These are phyloP conservation scores for Sterna hirundo DNA, from an alignment of 2,113 vertebrate genomes.

Conservation along the genomic window DNA sequence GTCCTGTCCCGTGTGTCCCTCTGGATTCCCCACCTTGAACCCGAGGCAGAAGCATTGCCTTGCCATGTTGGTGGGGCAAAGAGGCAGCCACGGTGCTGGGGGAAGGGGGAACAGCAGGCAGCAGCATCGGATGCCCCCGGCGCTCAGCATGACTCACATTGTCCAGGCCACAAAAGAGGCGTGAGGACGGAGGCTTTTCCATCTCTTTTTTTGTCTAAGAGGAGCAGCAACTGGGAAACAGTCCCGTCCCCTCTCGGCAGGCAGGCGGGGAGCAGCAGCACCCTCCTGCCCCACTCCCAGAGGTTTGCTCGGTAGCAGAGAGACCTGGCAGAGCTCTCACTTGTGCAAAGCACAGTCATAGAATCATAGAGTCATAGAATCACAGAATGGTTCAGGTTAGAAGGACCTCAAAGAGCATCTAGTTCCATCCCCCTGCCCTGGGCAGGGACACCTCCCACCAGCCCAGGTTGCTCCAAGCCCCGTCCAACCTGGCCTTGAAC, in stretches of 20 bases:
- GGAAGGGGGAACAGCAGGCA: background rate
- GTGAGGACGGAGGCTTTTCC: background rate
- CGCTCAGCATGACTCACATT: background rate
- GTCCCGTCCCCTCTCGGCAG: background rate
- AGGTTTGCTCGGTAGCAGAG: background rate
- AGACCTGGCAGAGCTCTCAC: background rate
- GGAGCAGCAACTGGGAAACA: background rate
- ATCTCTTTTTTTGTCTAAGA: background rate
- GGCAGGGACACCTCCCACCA: too few species aligned
- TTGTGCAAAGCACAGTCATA: too few species aligned
- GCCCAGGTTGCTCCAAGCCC: too few species aligned
- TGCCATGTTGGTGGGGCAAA: background rate
- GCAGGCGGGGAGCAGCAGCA: background rate
- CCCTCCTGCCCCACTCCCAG: background rate
- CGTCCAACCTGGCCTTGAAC: too few species aligned
- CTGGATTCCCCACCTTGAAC: background rate
- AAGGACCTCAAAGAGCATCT: too few species aligned
- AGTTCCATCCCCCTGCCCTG: too few species aligned
- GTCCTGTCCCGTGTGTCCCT: background rate
- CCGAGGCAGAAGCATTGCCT: background rate
- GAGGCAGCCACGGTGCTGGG: background rate
- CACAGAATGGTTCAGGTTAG: too few species aligned
- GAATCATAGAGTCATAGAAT: too few species aligned
- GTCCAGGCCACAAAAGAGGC: background rate
- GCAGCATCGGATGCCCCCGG: background rate